Percentiles rank a stretch among this genome's conserved stretches.
Conservation (phyloP, 2,113 vertebrate species). For the Gnathonemus longibarbis region DNA sequence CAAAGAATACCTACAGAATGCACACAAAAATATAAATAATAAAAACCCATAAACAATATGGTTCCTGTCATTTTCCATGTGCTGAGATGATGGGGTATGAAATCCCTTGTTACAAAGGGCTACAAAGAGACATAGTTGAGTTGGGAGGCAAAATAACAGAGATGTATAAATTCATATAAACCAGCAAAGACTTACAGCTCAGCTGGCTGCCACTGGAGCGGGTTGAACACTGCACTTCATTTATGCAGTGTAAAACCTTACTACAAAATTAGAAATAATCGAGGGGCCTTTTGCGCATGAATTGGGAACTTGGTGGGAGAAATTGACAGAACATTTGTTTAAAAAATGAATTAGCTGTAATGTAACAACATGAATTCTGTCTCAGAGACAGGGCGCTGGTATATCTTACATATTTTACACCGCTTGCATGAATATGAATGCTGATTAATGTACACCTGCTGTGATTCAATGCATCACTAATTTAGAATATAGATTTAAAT, state of each 20-base stretch:
- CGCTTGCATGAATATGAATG: background rate
- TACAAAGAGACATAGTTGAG: background rate
- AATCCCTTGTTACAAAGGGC: background rate
- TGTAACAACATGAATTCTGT: background rate
- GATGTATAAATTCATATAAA: background rate
- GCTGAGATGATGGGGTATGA: background rate
- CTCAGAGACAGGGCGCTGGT: background rate
- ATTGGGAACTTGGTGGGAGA: background rate
- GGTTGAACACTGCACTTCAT: background rate
- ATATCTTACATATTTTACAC: background rate
- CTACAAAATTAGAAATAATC: background rate
- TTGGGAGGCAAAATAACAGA: background rate
- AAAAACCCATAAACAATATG: background rate
- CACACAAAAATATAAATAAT: background rate
- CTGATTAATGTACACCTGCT: background rate
- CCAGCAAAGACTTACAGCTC: background rate
- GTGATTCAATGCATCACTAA: background rate
- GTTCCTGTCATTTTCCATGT: background rate
- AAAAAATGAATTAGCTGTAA: background rate
- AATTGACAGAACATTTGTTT: background rate
- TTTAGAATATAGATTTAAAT: background rate
- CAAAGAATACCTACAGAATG: background rate
- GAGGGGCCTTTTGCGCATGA: background rate
- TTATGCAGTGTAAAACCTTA: background rate
- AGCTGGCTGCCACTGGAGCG: no score